These are phyloP conservation scores for Zootoca vivipara DNA, from an alignment of 2,113 vertebrate species.

Conservation along the genomic window DNA sequence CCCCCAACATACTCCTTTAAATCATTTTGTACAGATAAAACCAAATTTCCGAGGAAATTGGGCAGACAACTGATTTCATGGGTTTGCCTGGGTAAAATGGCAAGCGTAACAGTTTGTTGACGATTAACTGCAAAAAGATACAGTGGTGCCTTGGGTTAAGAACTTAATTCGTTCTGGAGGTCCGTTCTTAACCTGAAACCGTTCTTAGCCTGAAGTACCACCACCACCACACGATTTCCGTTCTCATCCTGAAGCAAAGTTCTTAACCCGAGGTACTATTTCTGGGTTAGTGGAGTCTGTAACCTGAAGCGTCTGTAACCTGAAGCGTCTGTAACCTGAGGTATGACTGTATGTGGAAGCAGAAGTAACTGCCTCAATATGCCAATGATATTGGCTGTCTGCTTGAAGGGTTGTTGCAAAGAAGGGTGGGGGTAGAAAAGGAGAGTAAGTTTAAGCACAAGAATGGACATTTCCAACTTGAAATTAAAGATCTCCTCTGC, in stretches of 20 bases:
- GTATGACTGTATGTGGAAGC: conserved; percentile 24
- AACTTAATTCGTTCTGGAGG: too few relatives aligned
- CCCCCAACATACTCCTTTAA: conserved; percentile 24
- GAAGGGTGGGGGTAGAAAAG: conserved; percentile 39
- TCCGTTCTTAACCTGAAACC: too few relatives aligned
- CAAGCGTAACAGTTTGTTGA: conserved; percentile 60
- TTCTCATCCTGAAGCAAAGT: too few relatives aligned
- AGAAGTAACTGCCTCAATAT: conserved; percentile 9
- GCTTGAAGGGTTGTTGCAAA: conserved; percentile 44
- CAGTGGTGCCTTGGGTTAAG: background rate
- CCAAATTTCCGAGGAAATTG: conserved; percentile 46
- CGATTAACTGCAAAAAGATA: conserved; percentile 64
- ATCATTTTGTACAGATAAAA: conserved; percentile 41
- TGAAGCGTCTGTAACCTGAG: too few relatives aligned
- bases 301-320: too few relatives aligned
- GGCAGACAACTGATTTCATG: conserved; percentile 67
- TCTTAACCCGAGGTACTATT: too few relatives aligned
- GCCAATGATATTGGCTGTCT: conserved; percentile 38
- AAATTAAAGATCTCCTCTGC: background rate
- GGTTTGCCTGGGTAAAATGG: conserved; percentile 58
- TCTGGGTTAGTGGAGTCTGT: too few relatives aligned
- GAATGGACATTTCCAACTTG: conserved; percentile 41
- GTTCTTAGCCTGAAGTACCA: too few relatives aligned
- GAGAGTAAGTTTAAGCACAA: conserved; percentile 45
- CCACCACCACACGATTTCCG: too few relatives aligned